Percentiles rank a stretch among this genome's conserved stretches.
Conservation (phyloP, 2,797 vertebrate species). For the Leptodactylus fallax region DNA sequence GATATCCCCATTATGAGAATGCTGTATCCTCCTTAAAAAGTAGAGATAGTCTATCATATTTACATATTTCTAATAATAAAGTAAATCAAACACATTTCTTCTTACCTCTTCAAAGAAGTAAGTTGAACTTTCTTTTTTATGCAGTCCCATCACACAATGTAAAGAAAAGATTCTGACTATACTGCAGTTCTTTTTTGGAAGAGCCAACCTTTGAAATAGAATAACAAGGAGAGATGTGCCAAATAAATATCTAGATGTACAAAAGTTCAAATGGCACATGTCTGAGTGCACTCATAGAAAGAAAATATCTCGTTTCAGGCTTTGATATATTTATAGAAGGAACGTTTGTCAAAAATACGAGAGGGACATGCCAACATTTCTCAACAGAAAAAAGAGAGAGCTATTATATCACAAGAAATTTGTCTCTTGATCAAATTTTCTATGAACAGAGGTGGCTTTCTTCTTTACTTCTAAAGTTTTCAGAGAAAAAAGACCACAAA, state of each 20-base stretch:
- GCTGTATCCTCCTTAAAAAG: neutral
- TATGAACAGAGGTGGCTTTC: conserved; percentile 36
- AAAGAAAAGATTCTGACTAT: conserved; percentile 14
- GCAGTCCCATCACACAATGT: neutral
- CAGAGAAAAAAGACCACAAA: neutral
- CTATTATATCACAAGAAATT: conserved; percentile 43
- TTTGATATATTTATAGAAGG: conserved; percentile 59
- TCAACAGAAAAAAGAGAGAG: conserved; percentile 6
- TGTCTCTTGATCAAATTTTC: conserved; percentile 39
- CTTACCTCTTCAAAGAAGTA: neutral
- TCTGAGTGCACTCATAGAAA: conserved; percentile 47
- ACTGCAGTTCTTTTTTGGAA: conserved; percentile 36
- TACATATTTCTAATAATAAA: neutral
- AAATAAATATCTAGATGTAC: conserved; percentile 54
- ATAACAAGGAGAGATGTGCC: conserved; percentile 25
- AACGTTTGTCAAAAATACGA: conserved; percentile 42
- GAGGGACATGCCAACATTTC: conserved; percentile 34
- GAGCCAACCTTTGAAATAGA: conserved; percentile 44
- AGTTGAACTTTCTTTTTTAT: neutral
- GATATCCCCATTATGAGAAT: too few species aligned
- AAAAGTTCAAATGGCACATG: conserved; percentile 58
- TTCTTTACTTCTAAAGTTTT: conserved; percentile 4
- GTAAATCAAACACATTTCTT: neutral
- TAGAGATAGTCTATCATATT: neutral
- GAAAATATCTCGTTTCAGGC: conserved; percentile 52